phyloP scores from a whole-genome alignment of 2,797 vertebrate species.

The Poliocrania exsul region DNA sequence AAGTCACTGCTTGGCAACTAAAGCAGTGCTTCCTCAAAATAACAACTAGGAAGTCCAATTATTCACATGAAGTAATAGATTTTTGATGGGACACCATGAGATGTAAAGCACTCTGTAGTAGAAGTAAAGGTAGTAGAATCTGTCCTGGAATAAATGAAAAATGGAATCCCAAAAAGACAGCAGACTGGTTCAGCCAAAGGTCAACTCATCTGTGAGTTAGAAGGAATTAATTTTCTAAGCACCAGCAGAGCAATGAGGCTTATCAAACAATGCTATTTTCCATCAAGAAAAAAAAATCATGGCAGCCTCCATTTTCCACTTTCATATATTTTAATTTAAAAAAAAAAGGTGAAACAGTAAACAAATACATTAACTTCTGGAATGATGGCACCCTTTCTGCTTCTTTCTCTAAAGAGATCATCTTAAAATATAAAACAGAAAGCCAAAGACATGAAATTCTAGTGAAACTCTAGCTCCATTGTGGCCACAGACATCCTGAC shows the following conservation, averaged over 20 bases:
- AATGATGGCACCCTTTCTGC: neutral
- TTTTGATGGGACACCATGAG: neutral
- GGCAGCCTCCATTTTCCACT: conserved; percentile 1
- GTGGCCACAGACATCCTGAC: neutral
- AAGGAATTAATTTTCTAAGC: conserved; percentile 54
- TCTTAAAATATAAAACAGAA: neutral
- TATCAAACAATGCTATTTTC: conserved; percentile 40
- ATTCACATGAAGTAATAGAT: neutral
- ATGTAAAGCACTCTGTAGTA: neutral
- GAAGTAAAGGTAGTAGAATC: conserved; percentile 21
- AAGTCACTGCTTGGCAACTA: conserved; percentile 53
- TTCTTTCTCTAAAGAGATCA: neutral
- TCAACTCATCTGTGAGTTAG: conserved; percentile 44
- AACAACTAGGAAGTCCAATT: neutral
- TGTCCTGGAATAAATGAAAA: conserved; percentile 35
- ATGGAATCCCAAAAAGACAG: conserved; percentile 2
- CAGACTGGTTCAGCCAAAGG: conserved; percentile 58
- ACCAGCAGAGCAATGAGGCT: conserved; percentile 50
- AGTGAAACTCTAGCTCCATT: neutral
- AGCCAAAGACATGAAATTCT: neutral
- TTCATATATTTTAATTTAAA: neutral
- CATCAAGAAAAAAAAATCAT: conserved; percentile 23
- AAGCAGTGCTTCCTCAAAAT: conserved; percentile 1
- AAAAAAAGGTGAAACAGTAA: neutral
- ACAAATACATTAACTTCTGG: neutral